A percentile compares a stretch with the other conserved stretches of the same genome.
These are phyloP conservation scores for Hypsopygia costalis DNA, from an alignment of 2,888 invertebrate species.

Conservation along the genomic window DNA sequence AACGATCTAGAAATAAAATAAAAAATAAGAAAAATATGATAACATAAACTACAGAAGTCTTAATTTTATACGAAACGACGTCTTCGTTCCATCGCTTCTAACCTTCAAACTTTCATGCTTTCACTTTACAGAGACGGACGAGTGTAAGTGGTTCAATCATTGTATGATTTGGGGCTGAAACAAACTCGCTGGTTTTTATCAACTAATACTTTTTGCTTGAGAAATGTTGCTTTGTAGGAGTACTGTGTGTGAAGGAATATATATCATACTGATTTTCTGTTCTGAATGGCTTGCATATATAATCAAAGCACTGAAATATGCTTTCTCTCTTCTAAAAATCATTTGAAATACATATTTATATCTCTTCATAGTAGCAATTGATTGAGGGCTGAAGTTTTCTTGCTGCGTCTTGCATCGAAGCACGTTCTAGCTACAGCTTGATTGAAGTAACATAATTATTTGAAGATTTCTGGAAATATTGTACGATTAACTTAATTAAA, in stretches of 20 bases:
- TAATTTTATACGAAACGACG: constrained; percentile 1
- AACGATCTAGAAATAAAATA: too few relatives aligned
- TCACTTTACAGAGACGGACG: constrained; percentile 78
- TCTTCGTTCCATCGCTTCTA: constrained; percentile 46
- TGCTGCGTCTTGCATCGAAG: constrained; percentile 8
- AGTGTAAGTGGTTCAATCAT: constrained; percentile 73
- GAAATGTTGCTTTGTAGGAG: constrained; percentile 31
- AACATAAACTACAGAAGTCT: neutral
- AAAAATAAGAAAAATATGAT: neutral
- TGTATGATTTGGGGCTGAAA: constrained; percentile 56
- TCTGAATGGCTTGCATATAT: constrained; percentile 3
- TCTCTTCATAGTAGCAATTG: constrained; percentile 1
- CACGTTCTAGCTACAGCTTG: constrained; percentile 8
- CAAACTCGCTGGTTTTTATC: constrained; percentile 49
- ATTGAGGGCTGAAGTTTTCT: constrained; percentile 3
- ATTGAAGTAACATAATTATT: constrained; percentile 16
- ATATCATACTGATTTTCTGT: constrained; percentile 4
- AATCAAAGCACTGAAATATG: neutral
- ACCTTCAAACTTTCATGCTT: constrained; percentile 72
- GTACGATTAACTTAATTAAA: neutral
- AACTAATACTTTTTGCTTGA: constrained; percentile 48
- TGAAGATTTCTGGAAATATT: constrained; percentile 10
- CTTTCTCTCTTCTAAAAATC: constrained; percentile 1
- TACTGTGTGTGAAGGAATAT: neutral
- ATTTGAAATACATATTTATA: neutral